phyloP scores from a whole-genome alignment of 92 coral and sea anemone species.

The Zoanthus sociatus region DNA sequence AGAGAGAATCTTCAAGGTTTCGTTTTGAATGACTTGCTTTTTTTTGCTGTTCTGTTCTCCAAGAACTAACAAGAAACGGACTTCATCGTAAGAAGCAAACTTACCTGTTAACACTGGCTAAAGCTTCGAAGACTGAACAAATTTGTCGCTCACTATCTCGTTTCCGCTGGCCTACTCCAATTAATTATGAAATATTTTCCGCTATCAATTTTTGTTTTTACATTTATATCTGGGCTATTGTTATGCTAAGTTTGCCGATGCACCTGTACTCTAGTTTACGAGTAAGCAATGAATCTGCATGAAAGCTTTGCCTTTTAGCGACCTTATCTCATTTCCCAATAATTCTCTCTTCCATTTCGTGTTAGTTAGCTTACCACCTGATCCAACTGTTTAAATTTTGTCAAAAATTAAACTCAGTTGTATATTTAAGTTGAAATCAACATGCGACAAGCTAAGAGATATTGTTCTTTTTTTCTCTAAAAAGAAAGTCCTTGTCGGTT shows the following conservation, averaged over 20 bases:
- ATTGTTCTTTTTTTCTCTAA: slow-evolving; percentile 43
- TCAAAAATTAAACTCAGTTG: slow-evolving; percentile 72
- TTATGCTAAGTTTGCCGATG: slow-evolving; percentile 87
- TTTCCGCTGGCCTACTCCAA: slow-evolving; percentile 94
- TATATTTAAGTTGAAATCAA: slow-evolving; percentile 82
- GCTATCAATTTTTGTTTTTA: slow-evolving; percentile 92
- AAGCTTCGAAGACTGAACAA: slow-evolving; percentile 75
- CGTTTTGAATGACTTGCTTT: slow-evolving; percentile 46
- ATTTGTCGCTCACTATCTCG: slow-evolving; percentile 76
- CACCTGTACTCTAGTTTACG: slow-evolving; percentile 78
- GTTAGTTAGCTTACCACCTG: slow-evolving; percentile 74
- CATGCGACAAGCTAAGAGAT: slow-evolving; percentile 56
- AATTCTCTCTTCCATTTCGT: slow-evolving; percentile 50
- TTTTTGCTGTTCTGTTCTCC: background rate
- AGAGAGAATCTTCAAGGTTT: slow-evolving; percentile 64
- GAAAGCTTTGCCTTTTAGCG: slow-evolving; percentile 94
- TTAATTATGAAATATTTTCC: slow-evolving; percentile 97
- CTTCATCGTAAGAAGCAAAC: slow-evolving; percentile 50
- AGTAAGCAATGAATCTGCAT: slow-evolving; percentile 85
- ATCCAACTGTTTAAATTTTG: slow-evolving; percentile 64
- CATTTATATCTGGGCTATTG: slow-evolving; percentile 94
- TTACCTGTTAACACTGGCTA: slow-evolving; percentile 70
- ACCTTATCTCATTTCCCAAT: slow-evolving; percentile 80
- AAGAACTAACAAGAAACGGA: slow-evolving; percentile 18
- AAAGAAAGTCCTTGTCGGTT: slow-evolving; percentile 25